Conservation (phyloP, 1,140 invertebrate genomes). For the Apis laboriosa region DNA sequence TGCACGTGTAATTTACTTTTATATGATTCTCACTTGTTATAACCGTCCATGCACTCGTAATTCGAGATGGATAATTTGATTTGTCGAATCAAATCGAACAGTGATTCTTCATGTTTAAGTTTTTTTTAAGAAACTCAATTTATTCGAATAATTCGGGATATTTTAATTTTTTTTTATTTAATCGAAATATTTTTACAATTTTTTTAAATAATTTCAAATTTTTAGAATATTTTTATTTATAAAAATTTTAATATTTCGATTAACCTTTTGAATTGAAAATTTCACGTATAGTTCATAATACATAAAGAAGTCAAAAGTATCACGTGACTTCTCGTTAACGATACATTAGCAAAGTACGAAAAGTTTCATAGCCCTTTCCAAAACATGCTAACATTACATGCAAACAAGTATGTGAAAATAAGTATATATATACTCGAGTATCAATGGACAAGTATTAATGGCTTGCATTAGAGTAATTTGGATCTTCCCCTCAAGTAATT, state of each 20-base stretch:
- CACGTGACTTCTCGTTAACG: not conserved
- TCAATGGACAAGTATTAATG: conserved; percentile 5
- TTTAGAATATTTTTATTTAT: not conserved
- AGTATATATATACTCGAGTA: not conserved
- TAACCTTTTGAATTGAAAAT: not conserved
- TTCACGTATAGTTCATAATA: not conserved
- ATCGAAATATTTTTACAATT: no score
- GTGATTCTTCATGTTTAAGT: not conserved
- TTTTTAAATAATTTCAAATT: not conserved
- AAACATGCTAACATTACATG: not conserved
- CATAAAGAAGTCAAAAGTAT: not conserved
- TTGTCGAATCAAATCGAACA: not conserved
- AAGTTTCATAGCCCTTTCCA: not conserved
- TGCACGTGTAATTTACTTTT: not conserved
- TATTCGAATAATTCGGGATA: not conserved
- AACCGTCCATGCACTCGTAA: not conserved
- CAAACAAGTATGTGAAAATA: conserved; percentile 20
- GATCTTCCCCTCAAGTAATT: conserved; percentile 38
- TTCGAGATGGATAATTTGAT: conserved; percentile 5
- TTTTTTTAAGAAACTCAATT: not conserved
- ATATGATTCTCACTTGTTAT: not conserved
- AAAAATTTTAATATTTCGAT: not conserved
- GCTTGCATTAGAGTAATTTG: conserved; percentile 30
- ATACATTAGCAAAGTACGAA: not conserved
- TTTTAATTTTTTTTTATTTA: no score